Conservation (phyloP, 2,797 vertebrate genomes). For the Peromyscus aztecus region DNA sequence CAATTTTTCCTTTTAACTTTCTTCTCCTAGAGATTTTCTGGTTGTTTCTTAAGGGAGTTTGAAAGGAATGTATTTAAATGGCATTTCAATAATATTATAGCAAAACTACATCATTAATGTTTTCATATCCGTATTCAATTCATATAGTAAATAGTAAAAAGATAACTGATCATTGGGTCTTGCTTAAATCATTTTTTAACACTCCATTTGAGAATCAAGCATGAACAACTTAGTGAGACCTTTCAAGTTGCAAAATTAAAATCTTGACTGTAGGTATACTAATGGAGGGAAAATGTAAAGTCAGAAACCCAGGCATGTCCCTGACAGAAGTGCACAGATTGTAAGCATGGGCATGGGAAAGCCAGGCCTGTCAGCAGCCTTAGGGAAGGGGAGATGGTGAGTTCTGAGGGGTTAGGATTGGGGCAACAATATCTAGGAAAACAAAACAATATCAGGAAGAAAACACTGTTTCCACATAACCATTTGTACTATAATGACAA, state of each 20-base stretch:
- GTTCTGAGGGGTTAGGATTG: neutral
- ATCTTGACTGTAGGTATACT: neutral
- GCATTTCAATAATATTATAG: conserved; percentile 21
- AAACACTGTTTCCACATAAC: neutral
- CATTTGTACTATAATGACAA: neutral
- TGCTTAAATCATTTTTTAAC: too few relatives aligned
- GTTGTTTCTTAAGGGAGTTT: neutral
- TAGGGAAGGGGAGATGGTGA: neutral
- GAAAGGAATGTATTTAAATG: neutral
- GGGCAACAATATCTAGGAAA: neutral
- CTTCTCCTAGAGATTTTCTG: neutral
- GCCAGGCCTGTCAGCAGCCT: neutral
- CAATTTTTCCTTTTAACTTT: neutral
- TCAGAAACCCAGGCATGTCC: neutral
- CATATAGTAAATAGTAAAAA: neutral
- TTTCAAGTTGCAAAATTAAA: neutral
- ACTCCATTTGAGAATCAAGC: too few relatives aligned
- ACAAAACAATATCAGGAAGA: neutral
- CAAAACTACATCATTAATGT: conserved; percentile 28
- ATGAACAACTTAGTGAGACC: too few relatives aligned
- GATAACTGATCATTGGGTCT: neutral
- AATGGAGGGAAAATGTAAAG: neutral
- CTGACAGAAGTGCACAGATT: neutral
- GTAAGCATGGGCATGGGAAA: neutral
- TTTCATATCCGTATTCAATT: conserved; percentile 7